Conservation (phyloP, 2,888 invertebrate genomes). For the Drosophila robusta region DNA sequence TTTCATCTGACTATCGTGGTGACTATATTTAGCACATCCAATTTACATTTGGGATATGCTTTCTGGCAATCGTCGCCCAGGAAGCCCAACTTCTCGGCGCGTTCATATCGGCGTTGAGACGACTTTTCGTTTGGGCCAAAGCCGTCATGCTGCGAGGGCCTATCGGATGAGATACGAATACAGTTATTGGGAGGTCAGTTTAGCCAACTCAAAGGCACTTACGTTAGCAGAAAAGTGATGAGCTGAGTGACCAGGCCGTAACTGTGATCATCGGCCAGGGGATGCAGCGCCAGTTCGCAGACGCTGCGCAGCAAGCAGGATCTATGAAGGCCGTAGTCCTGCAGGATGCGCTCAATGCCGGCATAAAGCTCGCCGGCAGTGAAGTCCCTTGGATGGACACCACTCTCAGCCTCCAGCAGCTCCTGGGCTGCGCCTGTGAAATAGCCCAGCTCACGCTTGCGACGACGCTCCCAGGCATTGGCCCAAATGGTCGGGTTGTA, state of each 20-base stretch:
- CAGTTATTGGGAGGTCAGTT: background rate
- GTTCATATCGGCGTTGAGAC: constrained; percentile 76
- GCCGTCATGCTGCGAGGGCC: constrained; percentile 86
- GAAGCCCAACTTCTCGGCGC: constrained; percentile 82
- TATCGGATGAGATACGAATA: constrained; percentile 61
- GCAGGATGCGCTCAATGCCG: constrained; percentile 70
- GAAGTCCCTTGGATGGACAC: constrained; percentile 74
- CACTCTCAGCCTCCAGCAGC: constrained; percentile 18
- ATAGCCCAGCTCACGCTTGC: constrained; percentile 44
- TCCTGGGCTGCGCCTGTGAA: constrained; percentile 18
- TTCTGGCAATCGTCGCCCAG: constrained; percentile 79
- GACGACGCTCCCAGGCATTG: constrained; percentile 54
- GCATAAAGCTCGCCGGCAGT: constrained; percentile 81
- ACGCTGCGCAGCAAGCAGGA: constrained; percentile 88
- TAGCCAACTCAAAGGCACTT: constrained; percentile 76
- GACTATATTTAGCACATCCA: constrained; percentile 68
- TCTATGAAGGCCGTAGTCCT: constrained; percentile 87
- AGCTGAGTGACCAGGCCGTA: constrained; percentile 88
- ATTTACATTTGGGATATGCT: constrained; percentile 79
- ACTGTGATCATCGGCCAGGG: constrained; percentile 86
- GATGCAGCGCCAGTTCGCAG: constrained; percentile 89
- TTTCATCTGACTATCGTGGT: constrained; percentile 67
- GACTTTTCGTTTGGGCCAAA: constrained; percentile 86
- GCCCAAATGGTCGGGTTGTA: constrained; percentile 81
- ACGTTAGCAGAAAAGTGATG: constrained; percentile 89